phyloP scores from a whole-genome alignment of 2,888 invertebrate species.

The Cordilura impudica region DNA sequence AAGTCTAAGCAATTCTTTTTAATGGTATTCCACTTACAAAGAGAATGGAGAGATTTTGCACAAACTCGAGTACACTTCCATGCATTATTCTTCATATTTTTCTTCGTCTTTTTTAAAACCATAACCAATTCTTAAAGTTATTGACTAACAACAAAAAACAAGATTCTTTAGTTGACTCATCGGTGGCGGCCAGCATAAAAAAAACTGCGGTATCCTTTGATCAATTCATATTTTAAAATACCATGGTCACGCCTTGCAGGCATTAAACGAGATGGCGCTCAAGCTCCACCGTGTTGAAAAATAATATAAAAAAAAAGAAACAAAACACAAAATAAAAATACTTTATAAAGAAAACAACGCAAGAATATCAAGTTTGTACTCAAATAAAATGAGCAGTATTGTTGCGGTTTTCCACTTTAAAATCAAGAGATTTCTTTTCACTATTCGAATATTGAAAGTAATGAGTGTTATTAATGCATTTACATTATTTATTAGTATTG shows the following conservation, averaged over 20 bases:
- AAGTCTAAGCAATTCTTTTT: too few species aligned
- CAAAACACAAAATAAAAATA: constrained; percentile 7
- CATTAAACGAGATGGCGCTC: constrained; percentile 79
- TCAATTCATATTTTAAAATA: constrained; percentile 78
- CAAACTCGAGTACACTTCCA: background rate
- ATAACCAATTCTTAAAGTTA: constrained; percentile 58
- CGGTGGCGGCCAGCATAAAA: constrained; percentile 75
- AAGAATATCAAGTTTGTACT: background rate
- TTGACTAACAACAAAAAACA: constrained; percentile 50
- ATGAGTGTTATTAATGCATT: too few species aligned
- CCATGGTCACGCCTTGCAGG: constrained; percentile 78
- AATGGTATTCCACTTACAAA: too few species aligned
- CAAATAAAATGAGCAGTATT: constrained; percentile 1
- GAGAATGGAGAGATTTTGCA: too few species aligned
- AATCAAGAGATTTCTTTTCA: background rate
- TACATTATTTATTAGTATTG: too few species aligned
- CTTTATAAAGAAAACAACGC: background rate
- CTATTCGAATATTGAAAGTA: too few species aligned
- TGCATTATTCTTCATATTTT: background rate
- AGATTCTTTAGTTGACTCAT: constrained; percentile 65
- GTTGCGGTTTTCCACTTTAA: background rate
- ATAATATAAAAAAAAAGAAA: constrained; percentile 8
- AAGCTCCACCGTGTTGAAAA: constrained; percentile 63
- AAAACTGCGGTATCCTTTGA: constrained; percentile 77
- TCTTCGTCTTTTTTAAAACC: constrained; percentile 30